Evolutionary conservation across 1,140 invertebrate genomes (phyloP).

Genomic region (Ceratoteleas bidentatus): DNA sequence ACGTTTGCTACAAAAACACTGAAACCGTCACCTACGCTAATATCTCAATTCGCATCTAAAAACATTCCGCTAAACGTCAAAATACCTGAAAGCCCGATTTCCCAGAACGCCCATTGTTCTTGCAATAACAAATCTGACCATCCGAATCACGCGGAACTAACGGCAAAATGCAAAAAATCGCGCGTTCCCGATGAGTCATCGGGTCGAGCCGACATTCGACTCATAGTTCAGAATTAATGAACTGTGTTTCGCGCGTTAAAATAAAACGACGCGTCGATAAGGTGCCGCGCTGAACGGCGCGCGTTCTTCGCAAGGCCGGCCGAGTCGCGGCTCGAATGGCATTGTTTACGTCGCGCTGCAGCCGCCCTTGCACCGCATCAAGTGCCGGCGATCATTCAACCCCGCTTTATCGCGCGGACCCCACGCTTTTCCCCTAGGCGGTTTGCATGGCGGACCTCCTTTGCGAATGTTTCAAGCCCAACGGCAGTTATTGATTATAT

Average conservation of each 20-base stretch:
- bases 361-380: conserved; percentile 43
- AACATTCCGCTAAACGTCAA: too few species aligned
- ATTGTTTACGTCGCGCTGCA: conserved; percentile 72
- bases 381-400: conserved; percentile 57
- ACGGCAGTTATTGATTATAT: conserved; percentile 78
- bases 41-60: too few species aligned
- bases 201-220: neutral
- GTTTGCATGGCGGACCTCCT: conserved; percentile 58
- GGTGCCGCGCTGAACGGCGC: conserved; percentile 12
- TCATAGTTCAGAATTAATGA: conserved; percentile 38
- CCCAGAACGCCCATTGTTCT: too few species aligned
- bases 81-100: too few species aligned
- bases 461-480: conserved; percentile 72
- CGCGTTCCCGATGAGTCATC: conserved; percentile 16
- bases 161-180: conserved; percentile 4
- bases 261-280: conserved; percentile 7
- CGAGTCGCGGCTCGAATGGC: conserved; percentile 59
- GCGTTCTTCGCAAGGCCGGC: conserved; percentile 19
- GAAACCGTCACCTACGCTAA: too few species aligned
- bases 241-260: conserved; percentile 14
- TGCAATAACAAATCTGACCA: too few species aligned
- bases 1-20: too few species aligned
- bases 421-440: conserved; percentile 34
- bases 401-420: conserved; percentile 51
- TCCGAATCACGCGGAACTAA: neutral